Conservation (phyloP, 2,797 vertebrate genomes). For the Intellagama lesueurii region DNA sequence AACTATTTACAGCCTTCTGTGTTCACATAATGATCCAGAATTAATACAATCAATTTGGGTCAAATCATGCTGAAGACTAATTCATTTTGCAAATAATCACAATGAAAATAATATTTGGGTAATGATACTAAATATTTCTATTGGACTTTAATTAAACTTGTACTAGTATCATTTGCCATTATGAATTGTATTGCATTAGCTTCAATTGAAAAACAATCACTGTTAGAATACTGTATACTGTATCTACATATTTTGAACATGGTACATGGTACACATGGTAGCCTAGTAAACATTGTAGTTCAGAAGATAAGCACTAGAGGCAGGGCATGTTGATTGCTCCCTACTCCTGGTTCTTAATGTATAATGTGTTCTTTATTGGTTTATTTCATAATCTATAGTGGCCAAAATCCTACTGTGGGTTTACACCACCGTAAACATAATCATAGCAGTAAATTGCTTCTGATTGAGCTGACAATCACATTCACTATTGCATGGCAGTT, state of each 20-base stretch:
- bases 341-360: no score
- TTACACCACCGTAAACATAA: no score
- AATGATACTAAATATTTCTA: not conserved
- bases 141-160: not conserved
- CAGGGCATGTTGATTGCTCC: no score
- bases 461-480: no score
- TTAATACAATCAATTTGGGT: not conserved
- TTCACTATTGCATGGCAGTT: no score
- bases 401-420: no score
- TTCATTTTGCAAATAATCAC: not conserved
- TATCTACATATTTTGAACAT: conserved; percentile 22
- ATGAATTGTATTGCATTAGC: not conserved
- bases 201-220: conserved; percentile 18
- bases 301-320: not conserved
- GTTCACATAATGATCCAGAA: conserved; percentile 33
- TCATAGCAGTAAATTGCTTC: no score
- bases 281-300: not conserved
- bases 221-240: not conserved
- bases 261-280: not conserved
- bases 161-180: not conserved
- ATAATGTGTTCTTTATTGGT: no score
- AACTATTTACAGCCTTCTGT: conserved; percentile 26
- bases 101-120: conserved; percentile 4
- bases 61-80: not conserved
- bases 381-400: no score